Base-by-base conservation (phyloP, 2,113 vertebrate species). In the Galbula dea region DNA sequence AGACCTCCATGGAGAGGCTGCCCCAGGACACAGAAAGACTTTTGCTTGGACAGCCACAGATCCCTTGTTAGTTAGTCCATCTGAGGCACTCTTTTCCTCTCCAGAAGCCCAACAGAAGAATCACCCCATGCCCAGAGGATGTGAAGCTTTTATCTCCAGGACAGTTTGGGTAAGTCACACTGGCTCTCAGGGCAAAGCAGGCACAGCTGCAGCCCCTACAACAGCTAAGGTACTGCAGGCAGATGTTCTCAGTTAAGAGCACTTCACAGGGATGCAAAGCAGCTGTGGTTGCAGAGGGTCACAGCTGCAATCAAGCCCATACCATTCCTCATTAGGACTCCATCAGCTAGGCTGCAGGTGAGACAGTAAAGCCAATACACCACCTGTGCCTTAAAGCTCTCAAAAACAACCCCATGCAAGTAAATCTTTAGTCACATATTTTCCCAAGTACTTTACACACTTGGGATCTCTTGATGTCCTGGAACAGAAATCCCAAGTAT, bases 11-110 rank as follows among this genome's bases (percentile, higher is more conserved):
- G 14, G 21, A 10, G 29, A 81, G 46, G 41, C 67, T 87, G 59
- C 37, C 54, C 34, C 12, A 27, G 0, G 1, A 63, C 5, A 6
- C 26, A 49, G 39, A 34, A 37, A 2, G 11, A 32, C 26, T 77
- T 71, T 3, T 11, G n/a, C 4, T 1, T 11, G 36, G 65, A 51
- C 7, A 58, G 52, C 12, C 0, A 0, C 0, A 39, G 26, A 54
- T 43, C 36, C 77, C 55, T 76, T n/a, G 49, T 27, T 62, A 34
- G 12, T 65, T 27, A 34, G 6, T 34, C 37, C 49, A 54, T 48
- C 81, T 88, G 6, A 73, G 41, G 32, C 54, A 49, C 36, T 43
- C 37, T 14, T 62, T 46, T 78, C 69, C 57, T 46, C 21, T 5
- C 32, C 57, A 65, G 57, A 6, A 54, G 27, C 6, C 32, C 57